Conservation (phyloP, 92 coral and sea anemone species). For the Epizoanthus stellaris region DNA sequence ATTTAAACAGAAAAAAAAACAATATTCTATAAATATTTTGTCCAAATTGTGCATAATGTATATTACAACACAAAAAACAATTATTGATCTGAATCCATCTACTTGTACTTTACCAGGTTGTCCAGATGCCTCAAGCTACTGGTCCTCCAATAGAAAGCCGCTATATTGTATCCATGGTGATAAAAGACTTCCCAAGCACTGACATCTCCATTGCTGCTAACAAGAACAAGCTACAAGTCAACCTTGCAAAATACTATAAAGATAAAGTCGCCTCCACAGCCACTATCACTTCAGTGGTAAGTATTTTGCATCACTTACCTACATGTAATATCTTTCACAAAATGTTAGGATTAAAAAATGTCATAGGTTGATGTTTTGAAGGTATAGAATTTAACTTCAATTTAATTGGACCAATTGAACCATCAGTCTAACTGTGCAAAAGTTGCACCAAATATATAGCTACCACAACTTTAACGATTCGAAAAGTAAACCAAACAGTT, state of each 20-base stretch:
- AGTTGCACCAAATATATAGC: no score
- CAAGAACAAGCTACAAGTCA: conserved; percentile 61
- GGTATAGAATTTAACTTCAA: no score
- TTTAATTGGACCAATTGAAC: no score
- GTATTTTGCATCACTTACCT: neutral
- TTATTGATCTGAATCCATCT: neutral
- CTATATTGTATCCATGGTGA: conserved; percentile 70
- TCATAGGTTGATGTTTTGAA: neutral
- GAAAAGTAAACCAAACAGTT: no score
- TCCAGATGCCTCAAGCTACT: conserved; percentile 63
- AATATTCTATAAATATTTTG: no score
- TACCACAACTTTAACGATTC: no score
- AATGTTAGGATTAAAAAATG: no score
- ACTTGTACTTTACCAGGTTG: conserved; percentile 57
- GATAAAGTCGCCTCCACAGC: conserved; percentile 8
- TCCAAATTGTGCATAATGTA: no score
- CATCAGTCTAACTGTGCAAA: no score
- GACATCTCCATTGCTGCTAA: conserved; percentile 68
- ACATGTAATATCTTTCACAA: no score
- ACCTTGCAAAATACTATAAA: conserved; percentile 52
- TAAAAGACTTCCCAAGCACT: conserved; percentile 46
- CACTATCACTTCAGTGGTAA: conserved; percentile 4
- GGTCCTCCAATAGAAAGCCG: conserved; percentile 47
- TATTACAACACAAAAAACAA: neutral
- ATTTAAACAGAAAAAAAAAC: no score